phyloP scores from a whole-genome alignment of 2,888 invertebrate genomes.

The Thumatha senex region DNA sequence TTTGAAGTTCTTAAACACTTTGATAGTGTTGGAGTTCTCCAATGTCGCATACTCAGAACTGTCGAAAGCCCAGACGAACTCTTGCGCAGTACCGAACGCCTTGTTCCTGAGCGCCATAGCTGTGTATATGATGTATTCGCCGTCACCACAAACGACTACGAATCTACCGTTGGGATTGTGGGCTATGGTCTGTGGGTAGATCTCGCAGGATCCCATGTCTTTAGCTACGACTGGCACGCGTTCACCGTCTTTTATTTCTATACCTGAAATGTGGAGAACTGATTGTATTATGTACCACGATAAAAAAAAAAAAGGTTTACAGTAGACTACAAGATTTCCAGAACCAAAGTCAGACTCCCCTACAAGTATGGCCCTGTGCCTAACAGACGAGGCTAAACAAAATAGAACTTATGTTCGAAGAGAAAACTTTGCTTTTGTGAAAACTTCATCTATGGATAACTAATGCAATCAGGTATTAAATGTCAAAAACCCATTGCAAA shows the following conservation, averaged over 20 bases:
- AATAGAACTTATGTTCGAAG: too few relatives aligned
- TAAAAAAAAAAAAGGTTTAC: too few relatives aligned
- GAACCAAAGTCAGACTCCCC: too few relatives aligned
- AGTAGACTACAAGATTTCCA: too few relatives aligned
- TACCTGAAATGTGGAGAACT: constrained; percentile 52
- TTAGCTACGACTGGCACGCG: constrained; percentile 96
- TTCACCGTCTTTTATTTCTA: constrained; percentile 95
- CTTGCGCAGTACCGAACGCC: constrained; percentile 98
- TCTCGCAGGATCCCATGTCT: constrained; percentile 99
- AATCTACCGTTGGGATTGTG: constrained; percentile 99
- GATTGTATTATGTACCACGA: background rate
- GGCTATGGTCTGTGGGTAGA: constrained; percentile 98
- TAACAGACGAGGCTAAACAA: too few relatives aligned
- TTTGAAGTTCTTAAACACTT: constrained; percentile 99
- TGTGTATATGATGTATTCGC: constrained; percentile 99
- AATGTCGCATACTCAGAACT: constrained; percentile 96
- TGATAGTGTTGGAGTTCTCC: constrained; percentile 95
- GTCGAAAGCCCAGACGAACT: constrained; percentile 99
- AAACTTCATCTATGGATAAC: too few relatives aligned
- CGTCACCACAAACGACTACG: constrained; percentile 98
- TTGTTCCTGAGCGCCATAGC: constrained; percentile 99
- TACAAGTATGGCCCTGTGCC: too few relatives aligned
- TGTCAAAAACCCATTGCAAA: too few relatives aligned
- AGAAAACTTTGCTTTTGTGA: too few relatives aligned
- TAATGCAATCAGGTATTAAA: too few relatives aligned